These are phyloP conservation scores for Conus canariensis DNA, from an alignment of 2,888 invertebrate species.

Conservation along the genomic window DNA sequence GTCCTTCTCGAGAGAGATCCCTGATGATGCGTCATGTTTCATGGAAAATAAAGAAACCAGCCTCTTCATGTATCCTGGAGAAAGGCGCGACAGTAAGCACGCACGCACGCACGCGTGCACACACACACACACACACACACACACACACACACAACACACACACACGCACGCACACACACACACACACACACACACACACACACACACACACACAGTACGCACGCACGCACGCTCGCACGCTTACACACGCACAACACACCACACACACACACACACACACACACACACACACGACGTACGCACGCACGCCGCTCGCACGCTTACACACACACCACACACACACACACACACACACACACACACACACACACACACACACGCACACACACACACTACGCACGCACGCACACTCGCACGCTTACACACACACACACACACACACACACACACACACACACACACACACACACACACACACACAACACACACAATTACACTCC, in stretches of 20 bases:
- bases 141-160: neutral
- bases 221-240: neutral
- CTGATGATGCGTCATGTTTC: no score
- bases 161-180: neutral
- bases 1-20: no score
- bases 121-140: neutral
- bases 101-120: neutral
- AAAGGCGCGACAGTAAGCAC: neutral
- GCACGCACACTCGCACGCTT: no score
- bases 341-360: neutral
- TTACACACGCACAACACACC: no score
- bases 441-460: neutral
- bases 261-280: no score
- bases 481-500: neutral
- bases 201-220: neutral
- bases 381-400: neutral
- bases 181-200: neutral
- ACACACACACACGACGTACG: no score
- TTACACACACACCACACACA: neutral
- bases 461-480: constrained; percentile 3
- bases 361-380: neutral
- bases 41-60: no score
- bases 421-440: neutral
- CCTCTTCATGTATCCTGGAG: no score
- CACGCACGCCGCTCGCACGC: neutral